Evolutionary conservation across 1,140 invertebrate genomes (phyloP), one percentile per base, ranked within the genome.

Genomic region (Caenorhabditis remanei): DNA sequence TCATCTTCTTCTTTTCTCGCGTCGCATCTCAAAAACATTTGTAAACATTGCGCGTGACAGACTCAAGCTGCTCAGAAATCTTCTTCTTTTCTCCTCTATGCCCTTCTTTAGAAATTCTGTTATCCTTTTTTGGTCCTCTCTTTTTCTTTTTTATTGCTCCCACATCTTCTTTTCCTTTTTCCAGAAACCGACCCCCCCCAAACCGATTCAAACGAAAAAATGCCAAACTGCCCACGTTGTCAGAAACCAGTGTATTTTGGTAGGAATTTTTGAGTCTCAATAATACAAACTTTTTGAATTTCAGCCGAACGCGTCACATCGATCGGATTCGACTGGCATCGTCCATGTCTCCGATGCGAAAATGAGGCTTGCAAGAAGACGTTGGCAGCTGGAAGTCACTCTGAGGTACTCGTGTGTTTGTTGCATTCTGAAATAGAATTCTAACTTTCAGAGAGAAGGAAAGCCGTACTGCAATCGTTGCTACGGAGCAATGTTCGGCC

Each of bases 391-490:
- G 96, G 96, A 53, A 95, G 96, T 92, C 96, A 97, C 94, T 96
- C 96, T 79, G 96, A 97, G 94, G 96, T 96, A 92, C 89, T 58
- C 8, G 56, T 13, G 16, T 55, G 9, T 16, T 0, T 21, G 8
- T 21, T 2, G 3, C 16, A n/a, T n/a, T 21, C n/a, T n/a, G n/a
- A n/a, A 58, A 58, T 4, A 58, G 16, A n/a, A 32, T 65, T 21
- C 24, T 21, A 9, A 40, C 4, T 65, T 90, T 84, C 65, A 96
- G 95, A 96, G 96, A 93, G 96, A 97, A 94, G 96, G 96, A 82
- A 95, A 96, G 85, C 96, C 96, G 56, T 97, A 97, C 91, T 97
- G 96, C 90, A 95, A 97, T 94, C 96, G 96, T 50, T 97, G 96
- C 92, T 97, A 97, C 93, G 95, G 96, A 87, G 96, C 96, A 14